A percentile compares a stretch with the other conserved stretches of the same genome.
These are phyloP conservation scores for Callipepla californica DNA, from an alignment of 2,113 vertebrate species.

Conservation along the genomic window DNA sequence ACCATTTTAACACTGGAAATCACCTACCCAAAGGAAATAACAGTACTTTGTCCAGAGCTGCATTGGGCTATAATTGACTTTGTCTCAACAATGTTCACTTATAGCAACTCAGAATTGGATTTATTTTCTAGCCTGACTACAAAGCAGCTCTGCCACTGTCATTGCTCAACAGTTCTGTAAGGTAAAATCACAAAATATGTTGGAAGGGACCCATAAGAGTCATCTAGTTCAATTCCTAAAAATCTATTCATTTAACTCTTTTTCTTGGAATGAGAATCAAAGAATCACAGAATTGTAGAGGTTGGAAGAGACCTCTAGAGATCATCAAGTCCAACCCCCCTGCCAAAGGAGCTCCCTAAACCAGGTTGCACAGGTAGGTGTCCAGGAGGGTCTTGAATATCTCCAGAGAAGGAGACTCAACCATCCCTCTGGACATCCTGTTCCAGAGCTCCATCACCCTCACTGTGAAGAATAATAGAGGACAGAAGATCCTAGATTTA, in stretches of 20 bases:
- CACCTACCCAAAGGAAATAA: neutral
- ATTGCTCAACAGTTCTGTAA: neutral
- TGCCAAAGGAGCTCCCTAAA: no score
- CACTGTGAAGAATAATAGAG: neutral
- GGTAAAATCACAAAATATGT: neutral
- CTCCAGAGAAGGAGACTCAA: no score
- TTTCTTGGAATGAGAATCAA: neutral
- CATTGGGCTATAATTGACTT: neutral
- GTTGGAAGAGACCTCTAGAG: no score
- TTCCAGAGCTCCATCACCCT: no score
- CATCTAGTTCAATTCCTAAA: no score
- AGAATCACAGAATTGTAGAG: no score
- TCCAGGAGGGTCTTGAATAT: no score
- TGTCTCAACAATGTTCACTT: neutral
- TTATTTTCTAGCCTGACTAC: neutral
- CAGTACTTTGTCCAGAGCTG: neutral
- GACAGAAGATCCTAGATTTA: neutral
- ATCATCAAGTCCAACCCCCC: no score
- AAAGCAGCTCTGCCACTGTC: neutral
- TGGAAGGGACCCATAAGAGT: no score
- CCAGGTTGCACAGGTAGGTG: no score
- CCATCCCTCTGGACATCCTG: no score
- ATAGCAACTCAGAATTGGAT: neutral
- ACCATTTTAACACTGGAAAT: neutral
- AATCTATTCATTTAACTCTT: neutral